phyloP scores from a whole-genome alignment of 2,888 invertebrate genomes.

The Philereme transversata region DNA sequence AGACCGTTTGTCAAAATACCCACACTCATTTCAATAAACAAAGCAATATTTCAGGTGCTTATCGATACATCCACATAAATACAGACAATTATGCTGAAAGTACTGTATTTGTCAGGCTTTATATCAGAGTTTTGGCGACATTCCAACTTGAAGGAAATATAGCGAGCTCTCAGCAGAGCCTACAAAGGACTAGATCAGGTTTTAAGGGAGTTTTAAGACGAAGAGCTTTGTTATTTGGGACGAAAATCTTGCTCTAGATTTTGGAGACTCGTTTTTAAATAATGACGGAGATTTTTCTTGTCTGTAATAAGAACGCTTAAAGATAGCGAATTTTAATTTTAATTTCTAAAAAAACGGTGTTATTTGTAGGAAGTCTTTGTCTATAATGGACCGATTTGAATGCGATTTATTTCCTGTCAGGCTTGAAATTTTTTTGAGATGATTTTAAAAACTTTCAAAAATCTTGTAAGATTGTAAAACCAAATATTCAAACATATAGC shows the following conservation, averaged over 20 bases:
- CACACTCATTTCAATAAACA: not conserved
- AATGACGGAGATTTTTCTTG: no score
- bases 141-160: constrained; percentile 18
- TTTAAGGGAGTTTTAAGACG: constrained; percentile 1
- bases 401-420: no score
- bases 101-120: constrained; percentile 13
- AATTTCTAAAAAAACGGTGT: no score
- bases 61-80: constrained; percentile 5
- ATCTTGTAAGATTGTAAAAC: no score
- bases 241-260: constrained; percentile 3
- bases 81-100: not conserved
- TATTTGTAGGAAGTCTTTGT: no score
- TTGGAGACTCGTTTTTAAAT: not conserved
- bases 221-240: not conserved
- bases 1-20: not conserved
- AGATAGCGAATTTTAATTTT: no score
- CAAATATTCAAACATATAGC: no score
- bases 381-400: no score
- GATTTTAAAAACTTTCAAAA: no score
- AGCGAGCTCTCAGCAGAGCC: not conserved
- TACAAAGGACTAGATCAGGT: constrained; percentile 4
- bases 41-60: constrained; percentile 5
- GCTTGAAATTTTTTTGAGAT: no score
- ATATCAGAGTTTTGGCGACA: constrained; percentile 10
- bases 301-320: no score